Base-by-base conservation (phyloP, 2,888 invertebrate genomes). In the Nomada fucata region DNA sequence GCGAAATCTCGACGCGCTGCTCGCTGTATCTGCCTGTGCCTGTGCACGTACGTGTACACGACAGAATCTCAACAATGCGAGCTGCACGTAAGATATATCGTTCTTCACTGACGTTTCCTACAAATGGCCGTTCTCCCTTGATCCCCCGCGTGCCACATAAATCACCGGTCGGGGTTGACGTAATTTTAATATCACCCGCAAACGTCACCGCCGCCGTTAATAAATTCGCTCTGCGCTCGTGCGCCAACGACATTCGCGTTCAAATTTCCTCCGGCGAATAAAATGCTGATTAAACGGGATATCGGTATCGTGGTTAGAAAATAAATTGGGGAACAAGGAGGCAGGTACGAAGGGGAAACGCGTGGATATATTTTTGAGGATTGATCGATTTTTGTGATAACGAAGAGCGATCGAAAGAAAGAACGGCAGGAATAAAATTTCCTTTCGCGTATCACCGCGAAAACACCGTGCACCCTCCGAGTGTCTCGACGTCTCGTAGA, bases 41-140 rank as follows among this genome's bases (percentile, higher is more conserved):
- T 36, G 1, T 7, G 5, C 36, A 36, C 7, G 1, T 44, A 76
- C 42, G 67, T 47, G 52, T n/a, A 57, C 26, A 26, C 23, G 63
- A 36, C 65, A 60, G 79, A 47, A 65, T 72, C 65, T 60, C 68
- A 72, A 61, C 76, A 76, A 75, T 65, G 84, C 61, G 71, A 78
- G 65, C 76, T 68, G 78, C 65, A 72, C 55, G 59, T 79, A 86
- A 86, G 82, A 86, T 84, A 82, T 79, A 86, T 84, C 79, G 75
- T 75, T 65, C 71, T 73, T 86, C 72, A 57, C 60, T 50, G 72
- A 52, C 76, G 50, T 23, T 69, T 59, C 55, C 82, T 73, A 77
- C 75, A 80, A 86, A 86, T 69, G 80, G 69, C 68, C 60, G 63
- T 57, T 63, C 55, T 47, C 53, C 61, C 68, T 61, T 68, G 61